These are phyloP conservation scores for Netelia melanura DNA, from an alignment of 2,888 invertebrate genomes.

Conservation along the genomic window DNA sequence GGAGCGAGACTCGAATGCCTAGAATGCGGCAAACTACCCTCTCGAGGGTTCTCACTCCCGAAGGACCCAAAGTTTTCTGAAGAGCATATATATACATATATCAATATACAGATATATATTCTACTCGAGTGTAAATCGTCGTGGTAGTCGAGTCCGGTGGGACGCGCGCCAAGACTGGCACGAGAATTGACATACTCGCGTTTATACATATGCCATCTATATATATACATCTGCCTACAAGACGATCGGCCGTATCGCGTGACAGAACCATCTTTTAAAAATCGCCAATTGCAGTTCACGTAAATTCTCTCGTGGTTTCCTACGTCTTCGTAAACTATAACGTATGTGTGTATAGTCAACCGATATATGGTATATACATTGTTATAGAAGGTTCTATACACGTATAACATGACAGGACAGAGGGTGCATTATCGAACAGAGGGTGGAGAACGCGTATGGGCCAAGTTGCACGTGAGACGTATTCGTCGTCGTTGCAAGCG, in stretches of 20 bases:
- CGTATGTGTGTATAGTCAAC: neutral
- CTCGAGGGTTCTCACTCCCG: conserved; percentile 8
- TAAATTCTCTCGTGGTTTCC: conserved; percentile 33
- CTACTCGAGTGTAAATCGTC: conserved; percentile 39
- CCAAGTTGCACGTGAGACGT: conserved; percentile 56
- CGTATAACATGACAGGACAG: neutral
- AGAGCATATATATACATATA: neutral
- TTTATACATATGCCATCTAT: neutral
- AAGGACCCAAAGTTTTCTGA: conserved; percentile 22
- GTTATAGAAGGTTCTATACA: neutral
- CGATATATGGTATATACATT: neutral
- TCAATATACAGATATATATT: conserved; percentile 10
- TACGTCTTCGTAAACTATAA: too few species aligned
- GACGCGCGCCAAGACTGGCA: conserved; percentile 8
- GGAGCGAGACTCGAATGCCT: neutral
- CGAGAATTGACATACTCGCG: conserved; percentile 1
- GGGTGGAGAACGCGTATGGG: conserved; percentile 50
- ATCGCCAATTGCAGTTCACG: conserved; percentile 78
- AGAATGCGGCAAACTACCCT: conserved; percentile 40
- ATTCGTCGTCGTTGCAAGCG: conserved; percentile 40
- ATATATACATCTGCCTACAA: conserved; percentile 63
- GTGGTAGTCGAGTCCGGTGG: conserved; percentile 29
- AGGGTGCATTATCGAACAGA: neutral
- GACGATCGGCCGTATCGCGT: conserved; percentile 75
- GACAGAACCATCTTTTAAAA: conserved; percentile 74